Conservation (phyloP, 2,113 vertebrate genomes). For the Rhea americana region DNA sequence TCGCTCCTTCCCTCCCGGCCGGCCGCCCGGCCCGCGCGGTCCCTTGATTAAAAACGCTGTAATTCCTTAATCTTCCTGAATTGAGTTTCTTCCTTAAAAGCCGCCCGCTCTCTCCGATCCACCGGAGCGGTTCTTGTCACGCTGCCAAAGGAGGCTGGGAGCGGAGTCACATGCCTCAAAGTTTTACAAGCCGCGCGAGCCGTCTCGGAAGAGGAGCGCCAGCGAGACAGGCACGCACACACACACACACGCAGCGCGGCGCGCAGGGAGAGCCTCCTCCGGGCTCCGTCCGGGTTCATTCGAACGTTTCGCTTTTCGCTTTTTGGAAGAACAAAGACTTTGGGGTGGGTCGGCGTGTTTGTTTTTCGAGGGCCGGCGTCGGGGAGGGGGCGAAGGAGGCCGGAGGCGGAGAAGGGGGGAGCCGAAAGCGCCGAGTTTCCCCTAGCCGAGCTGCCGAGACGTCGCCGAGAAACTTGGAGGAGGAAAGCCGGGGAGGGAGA, state of each 20-base stretch:
- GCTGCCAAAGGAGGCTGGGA: slow-evolving; percentile 73
- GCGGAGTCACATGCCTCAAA: slow-evolving; percentile 71
- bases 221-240: slow-evolving; percentile 11
- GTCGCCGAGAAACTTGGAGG: slow-evolving; percentile 41
- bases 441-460: not conserved
- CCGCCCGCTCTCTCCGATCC: slow-evolving; percentile 53
- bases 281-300: not conserved
- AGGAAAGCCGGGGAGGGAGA: not conserved
- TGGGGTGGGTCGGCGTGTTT: slow-evolving; percentile 28
- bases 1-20: not conserved
- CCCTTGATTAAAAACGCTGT: not conserved
- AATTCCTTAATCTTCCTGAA: not conserved
- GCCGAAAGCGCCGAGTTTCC: not conserved
- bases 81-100: slow-evolving; percentile 58
- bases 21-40: not conserved
- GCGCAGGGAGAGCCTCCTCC: not conserved
- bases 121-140: slow-evolving; percentile 64
- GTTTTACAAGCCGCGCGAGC: slow-evolving; percentile 67
- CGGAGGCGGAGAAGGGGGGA: not conserved
- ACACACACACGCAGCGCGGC: not conserved
- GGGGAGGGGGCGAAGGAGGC: not conserved
- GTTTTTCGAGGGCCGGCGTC: not conserved
- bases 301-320: not conserved
- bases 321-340: slow-evolving; percentile 48
- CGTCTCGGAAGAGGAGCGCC: slow-evolving; percentile 58